Percentiles rank a stretch among this genome's conserved stretches.
These are phyloP conservation scores for Callipepla squamata DNA, from an alignment of 2,113 vertebrate genomes.

Conservation along the genomic window DNA sequence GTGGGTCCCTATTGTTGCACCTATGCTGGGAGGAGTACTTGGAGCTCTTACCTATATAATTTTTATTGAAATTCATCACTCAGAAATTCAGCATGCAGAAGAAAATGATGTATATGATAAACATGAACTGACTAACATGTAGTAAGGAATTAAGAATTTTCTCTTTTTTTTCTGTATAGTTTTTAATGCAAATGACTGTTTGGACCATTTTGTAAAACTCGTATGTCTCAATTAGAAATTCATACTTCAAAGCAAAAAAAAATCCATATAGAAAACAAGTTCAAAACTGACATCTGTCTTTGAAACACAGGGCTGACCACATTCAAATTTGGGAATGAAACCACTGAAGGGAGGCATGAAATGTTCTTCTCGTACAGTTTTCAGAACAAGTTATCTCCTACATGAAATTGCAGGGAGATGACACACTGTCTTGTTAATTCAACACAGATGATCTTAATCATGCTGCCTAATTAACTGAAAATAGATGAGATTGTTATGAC, in stretches of 20 bases:
- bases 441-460: not conserved
- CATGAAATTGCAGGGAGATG: not conserved
- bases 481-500: constrained; percentile 14
- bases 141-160: constrained; percentile 14
- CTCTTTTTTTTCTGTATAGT: not conserved
- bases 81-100: constrained; percentile 59
- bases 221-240: not conserved
- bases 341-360: not conserved
- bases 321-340: not conserved
- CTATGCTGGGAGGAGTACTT: constrained; percentile 86
- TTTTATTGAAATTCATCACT: constrained; percentile 91
- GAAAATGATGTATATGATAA: constrained; percentile 82
- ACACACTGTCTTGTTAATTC: constrained; percentile 29
- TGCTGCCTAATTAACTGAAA: constrained; percentile 21
- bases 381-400: not conserved
- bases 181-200: not conserved
- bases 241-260: not conserved
- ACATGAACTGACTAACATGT: constrained; percentile 81
- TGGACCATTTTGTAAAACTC: not conserved
- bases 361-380: not conserved
- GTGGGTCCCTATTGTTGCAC: constrained; percentile 93
- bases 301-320: not conserved
- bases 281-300: not conserved
- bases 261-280: not conserved
- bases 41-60: constrained; percentile 87